These are phyloP conservation scores for Solenopsis invicta DNA, from an alignment of 1,140 invertebrate species.

Conservation along the genomic window DNA sequence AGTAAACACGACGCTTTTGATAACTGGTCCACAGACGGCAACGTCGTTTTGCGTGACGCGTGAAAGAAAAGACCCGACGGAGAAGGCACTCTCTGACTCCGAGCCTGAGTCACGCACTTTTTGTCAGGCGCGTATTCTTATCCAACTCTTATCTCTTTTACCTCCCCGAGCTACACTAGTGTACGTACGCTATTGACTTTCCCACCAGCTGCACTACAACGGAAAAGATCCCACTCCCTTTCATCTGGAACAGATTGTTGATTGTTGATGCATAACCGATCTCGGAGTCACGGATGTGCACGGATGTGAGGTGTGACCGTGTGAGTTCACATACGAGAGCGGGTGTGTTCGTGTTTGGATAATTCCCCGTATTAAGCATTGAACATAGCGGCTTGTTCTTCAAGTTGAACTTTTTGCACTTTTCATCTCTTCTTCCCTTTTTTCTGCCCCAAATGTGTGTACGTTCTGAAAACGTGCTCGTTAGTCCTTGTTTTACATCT, in stretches of 20 bases:
- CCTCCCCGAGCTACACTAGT: background rate
- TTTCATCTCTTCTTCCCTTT: background rate
- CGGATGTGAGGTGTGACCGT: background rate
- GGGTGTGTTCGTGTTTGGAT: background rate
- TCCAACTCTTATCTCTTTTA: background rate
- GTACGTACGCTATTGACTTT: background rate
- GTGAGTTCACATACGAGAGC: background rate
- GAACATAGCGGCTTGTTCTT: background rate
- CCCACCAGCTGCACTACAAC: background rate
- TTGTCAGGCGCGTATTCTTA: background rate
- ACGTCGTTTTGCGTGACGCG: background rate
- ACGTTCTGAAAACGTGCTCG: no score
- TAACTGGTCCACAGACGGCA: background rate
- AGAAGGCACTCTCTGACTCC: background rate
- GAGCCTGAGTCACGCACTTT: background rate
- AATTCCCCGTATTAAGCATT: background rate
- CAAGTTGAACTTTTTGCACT: background rate
- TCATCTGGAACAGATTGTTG: background rate
- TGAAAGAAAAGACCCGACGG: background rate
- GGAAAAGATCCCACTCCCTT: background rate
- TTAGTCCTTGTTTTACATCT: no score
- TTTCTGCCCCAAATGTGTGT: background rate
- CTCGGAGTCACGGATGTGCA: background rate
- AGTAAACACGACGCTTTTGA: background rate
- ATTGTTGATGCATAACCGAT: slow-evolving; percentile 27